phyloP scores from a whole-genome alignment of 1,140 invertebrate genomes.

The Drosophila pectinifera region DNA sequence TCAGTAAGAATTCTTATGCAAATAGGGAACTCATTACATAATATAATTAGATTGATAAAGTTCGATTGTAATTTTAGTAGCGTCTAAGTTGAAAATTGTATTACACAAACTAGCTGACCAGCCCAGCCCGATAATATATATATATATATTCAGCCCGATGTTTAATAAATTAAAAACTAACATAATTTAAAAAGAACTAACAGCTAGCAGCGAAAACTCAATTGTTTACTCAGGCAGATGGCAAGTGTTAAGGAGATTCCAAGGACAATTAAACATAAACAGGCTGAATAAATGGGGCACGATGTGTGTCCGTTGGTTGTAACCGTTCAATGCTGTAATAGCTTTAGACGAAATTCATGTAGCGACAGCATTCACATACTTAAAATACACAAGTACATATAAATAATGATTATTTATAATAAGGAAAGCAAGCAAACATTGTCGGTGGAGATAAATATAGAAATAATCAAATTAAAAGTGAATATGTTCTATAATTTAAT shows the following conservation, averaged over 20 bases:
- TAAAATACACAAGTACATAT: constrained; percentile 30
- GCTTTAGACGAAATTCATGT: constrained; percentile 59
- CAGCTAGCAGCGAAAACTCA: constrained; percentile 40
- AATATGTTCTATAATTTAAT: neutral
- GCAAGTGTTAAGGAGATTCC: constrained; percentile 39
- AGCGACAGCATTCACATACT: constrained; percentile 46
- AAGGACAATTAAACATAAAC: constrained; percentile 39
- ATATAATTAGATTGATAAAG: constrained; percentile 7
- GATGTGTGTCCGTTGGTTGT: constrained; percentile 52
- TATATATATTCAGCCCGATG: neutral
- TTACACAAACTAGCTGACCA: constrained; percentile 26
- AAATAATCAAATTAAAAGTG: constrained; percentile 3
- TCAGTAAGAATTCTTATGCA: neutral
- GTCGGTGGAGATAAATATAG: constrained; percentile 16
- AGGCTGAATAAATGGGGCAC: constrained; percentile 31
- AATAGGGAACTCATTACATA: constrained; percentile 14
- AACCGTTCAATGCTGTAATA: constrained; percentile 66
- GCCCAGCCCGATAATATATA: constrained; percentile 11
- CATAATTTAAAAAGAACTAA: constrained; percentile 23
- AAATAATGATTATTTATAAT: constrained; percentile 42
- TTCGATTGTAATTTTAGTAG: constrained; percentile 34
- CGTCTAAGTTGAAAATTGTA: constrained; percentile 48
- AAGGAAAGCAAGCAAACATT: constrained; percentile 17
- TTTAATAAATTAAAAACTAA: constrained; percentile 38
- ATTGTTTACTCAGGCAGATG: constrained; percentile 56